Evolutionary conservation across 2,888 invertebrate genomes (phyloP).

Genomic region (Tetragnatha montana): DNA sequence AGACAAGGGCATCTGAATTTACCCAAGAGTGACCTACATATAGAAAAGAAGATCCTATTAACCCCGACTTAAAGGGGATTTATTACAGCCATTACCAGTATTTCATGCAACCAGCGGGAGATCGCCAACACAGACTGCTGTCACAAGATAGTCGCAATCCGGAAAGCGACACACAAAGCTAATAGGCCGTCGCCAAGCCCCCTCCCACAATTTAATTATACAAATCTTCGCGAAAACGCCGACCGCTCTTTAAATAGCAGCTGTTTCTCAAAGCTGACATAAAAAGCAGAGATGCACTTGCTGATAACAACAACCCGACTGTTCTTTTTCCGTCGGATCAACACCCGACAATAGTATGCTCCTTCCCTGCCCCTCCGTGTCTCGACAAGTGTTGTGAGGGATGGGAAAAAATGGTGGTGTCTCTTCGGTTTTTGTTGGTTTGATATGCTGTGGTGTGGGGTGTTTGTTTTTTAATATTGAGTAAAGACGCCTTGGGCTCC

Average conservation of each 20-base stretch:
- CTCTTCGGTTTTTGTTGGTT: conserved; percentile 23
- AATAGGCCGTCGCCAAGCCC: conserved; percentile 23
- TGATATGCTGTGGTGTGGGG: background rate
- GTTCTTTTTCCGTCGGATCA: conserved; percentile 6
- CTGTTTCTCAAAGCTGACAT: conserved; percentile 24
- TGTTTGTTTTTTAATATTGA: background rate
- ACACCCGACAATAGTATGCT: conserved; percentile 5
- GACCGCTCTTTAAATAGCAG: conserved; percentile 40
- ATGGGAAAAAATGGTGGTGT: conserved; percentile 25
- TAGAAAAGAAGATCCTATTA: too few species aligned
- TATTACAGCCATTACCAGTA: too few species aligned
- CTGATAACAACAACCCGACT: conserved; percentile 44
- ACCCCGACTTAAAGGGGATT: too few species aligned
- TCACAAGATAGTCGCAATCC: background rate
- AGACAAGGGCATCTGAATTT: too few species aligned
- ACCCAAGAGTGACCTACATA: too few species aligned
- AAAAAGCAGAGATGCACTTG: conserved; percentile 31
- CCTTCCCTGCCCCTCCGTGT: background rate
- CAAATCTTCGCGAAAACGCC: conserved; percentile 13
- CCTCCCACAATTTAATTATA: conserved; percentile 23
- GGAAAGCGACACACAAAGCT: conserved; percentile 24
- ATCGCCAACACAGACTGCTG: too few species aligned
- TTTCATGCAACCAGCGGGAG: too few species aligned
- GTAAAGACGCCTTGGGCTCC: background rate
- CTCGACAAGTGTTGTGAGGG: conserved; percentile 8